Evolutionary conservation across 2,888 invertebrate genomes (phyloP).

Genomic region (Apamea anceps): DNA sequence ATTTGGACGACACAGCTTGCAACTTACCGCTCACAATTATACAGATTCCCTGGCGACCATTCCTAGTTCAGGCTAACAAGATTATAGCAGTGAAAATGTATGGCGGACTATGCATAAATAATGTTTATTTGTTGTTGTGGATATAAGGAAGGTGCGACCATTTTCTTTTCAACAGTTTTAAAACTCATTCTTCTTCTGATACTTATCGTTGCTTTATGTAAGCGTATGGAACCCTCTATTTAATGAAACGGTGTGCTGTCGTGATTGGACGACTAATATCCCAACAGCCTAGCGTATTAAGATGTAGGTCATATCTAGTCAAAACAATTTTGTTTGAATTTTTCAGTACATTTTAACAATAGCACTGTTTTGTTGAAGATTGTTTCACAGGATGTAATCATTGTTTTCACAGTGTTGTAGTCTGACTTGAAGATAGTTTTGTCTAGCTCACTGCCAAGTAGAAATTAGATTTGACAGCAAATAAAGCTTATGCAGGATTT

Average conservation of each 20-base stretch:
- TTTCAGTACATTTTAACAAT: background rate
- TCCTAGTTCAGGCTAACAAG: conserved; percentile 27
- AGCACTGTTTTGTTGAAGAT: background rate
- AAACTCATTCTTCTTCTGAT: background rate
- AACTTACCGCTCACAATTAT: conserved; percentile 34
- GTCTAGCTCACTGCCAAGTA: too few species aligned
- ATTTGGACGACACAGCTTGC: conserved; percentile 7
- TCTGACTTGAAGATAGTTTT: too few species aligned
- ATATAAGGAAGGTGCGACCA: background rate
- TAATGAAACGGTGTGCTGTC: background rate
- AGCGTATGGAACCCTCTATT: background rate
- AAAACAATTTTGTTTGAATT: conserved; percentile 1
- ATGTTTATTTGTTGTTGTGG: conserved; percentile 15
- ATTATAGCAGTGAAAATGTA: conserved; percentile 33
- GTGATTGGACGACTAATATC: background rate
- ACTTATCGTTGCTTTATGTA: background rate
- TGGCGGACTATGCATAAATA: conserved; percentile 23
- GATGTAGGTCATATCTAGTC: too few species aligned
- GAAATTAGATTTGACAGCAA: background rate
- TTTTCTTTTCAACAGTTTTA: background rate
- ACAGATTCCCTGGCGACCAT: conserved; percentile 36
- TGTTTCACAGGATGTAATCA: background rate
- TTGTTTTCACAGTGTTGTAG: background rate
- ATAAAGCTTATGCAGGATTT: background rate
- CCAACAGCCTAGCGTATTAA: too few species aligned